Evolutionary conservation across 2,113 vertebrate genomes (phyloP), one percentile per base, ranked within the genome.

Genomic region (Leucopsar rothschildi): DNA sequence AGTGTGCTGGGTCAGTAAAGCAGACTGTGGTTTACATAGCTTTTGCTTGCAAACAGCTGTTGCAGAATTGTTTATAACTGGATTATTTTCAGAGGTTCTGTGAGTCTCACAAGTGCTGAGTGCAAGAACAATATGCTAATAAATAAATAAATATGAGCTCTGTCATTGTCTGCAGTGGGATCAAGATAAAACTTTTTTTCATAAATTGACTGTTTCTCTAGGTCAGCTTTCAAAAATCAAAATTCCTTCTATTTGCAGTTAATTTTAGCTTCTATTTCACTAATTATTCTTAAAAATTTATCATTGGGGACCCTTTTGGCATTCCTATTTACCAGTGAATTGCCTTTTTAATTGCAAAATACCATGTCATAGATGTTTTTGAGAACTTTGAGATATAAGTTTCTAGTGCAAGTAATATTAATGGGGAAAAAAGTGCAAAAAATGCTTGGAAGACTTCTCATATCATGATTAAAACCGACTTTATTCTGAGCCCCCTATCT

Each of bases 401-500:
- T 85, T 61, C 20, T 57, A 65, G 15, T 4, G 3, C 28, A 69
- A 60, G 21, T 20, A 12, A 33, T 70, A 81, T 56, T 65, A 70
- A 40, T 5, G 24, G 15, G 2, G 1, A 0, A 5, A 2, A 13
- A 33, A 21, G 15, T 6, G 4, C 5, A 39, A 87, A 78, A 71
- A 52, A 35, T 39, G 13, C 21, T 88, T 47, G 39, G 25, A 81
- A 86, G 15, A 33, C 13, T 80, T 86, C 39, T 90, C 9, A 18
- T 59, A n/a, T 47, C 27, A 25, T 4, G 8, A 70, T 73, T 80
- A 92, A 90, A 50, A 77, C 45, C 2, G 15, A 22, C 31, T 73
- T 95, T 82, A 80, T 94, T 90, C 90, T 83, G 69, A 93, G 39
- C 6, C 24, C 35, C 18, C 24, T 69, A 35, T 86, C 39, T 93